Percentiles rank a stretch among this genome's conserved stretches.
Conservation (phyloP, 2,113 vertebrate genomes). For the Centrocercus urophasianus region DNA sequence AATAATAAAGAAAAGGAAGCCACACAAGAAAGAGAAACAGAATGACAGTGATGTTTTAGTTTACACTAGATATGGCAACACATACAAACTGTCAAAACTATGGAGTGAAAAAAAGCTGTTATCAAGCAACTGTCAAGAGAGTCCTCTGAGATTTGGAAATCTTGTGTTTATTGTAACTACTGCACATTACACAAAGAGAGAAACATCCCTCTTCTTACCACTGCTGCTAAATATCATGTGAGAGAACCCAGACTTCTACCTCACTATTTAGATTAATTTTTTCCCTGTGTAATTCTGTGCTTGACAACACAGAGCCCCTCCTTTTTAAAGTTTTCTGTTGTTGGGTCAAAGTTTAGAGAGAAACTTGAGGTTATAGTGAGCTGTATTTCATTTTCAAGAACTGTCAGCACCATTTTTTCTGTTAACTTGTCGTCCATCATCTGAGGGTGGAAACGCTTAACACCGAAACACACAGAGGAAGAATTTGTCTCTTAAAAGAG, state of each 20-base stretch:
- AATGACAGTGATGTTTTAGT: conserved; percentile 89
- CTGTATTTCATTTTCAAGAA: conserved; percentile 79
- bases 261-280: conserved; percentile 78
- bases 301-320: conserved; percentile 72
- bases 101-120: conserved; percentile 87
- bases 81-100: conserved; percentile 90
- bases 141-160: conserved; percentile 88
- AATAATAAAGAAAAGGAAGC: conserved; percentile 74
- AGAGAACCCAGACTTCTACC: conserved; percentile 77
- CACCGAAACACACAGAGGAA: conserved; percentile 65
- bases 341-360: conserved; percentile 79
- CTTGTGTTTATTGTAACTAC: conserved; percentile 89
- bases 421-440: conserved; percentile 78
- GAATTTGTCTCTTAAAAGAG: conserved; percentile 49
- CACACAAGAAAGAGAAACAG: conserved; percentile 83
- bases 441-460: conserved; percentile 66
- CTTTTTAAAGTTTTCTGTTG: conserved; percentile 64
- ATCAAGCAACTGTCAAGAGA: conserved; percentile 89
- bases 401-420: conserved; percentile 72
- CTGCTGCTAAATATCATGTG: conserved; percentile 82
- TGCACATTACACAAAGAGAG: conserved; percentile 87
- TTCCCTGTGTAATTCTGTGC: conserved; percentile 63
- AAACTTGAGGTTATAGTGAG: conserved; percentile 73
- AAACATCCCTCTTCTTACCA: conserved; percentile 83
- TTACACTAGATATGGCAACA: conserved; percentile 87